Evolutionary conservation across 2,113 vertebrate species (phyloP), one percentile per base, ranked within the genome.

Genomic region (Fulmarus glacialis): DNA sequence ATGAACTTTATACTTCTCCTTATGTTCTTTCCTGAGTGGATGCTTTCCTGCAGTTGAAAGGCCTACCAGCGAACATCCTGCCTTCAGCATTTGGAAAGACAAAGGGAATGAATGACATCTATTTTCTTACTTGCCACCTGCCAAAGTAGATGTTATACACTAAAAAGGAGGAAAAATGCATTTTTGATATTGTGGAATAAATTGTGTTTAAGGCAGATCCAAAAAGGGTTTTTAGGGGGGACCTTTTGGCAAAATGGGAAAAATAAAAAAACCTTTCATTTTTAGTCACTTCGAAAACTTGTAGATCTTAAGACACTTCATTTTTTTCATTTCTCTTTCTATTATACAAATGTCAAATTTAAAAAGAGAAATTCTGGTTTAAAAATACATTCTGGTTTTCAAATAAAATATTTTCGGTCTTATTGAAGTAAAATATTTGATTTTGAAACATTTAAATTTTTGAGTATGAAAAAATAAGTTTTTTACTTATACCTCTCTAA

Each of bases 391-490:
- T 90, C 63, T 86, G 2, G 7, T 58, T 85, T 95, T 59, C 2
- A 72, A 47, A 75, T 43, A 22, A 43, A 81, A 26, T n/a, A 8
- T 71, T 79, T 68, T 50, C 2, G 3, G 2, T 36, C 34, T 48
- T 64, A 26, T 5, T 64, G 14, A 80, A 60, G 9, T 16, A 70
- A 77, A 87, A 20, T 0, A 1, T 83, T 52, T 83, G 2, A 53
- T 81, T 81, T 60, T 52, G 36, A 78, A 83, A 12, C 5, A 23
- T 56, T n/a, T 43, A 15, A 2, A 21, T 15, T 73, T 79, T 80
- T 64, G 3, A 43, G 52, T 72, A 55, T 56, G 66, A 40, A 87
- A 73, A 84, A 8, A 8, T 2, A 1, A 0, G 0, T 1, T 32
- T 70, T 82, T 86, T 38, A 45, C 86, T 52, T 73, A 70, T 83